Evolutionary conservation across 92 coral and sea anemone species (phyloP).

Genomic region (Virgularia gustaviana): DNA sequence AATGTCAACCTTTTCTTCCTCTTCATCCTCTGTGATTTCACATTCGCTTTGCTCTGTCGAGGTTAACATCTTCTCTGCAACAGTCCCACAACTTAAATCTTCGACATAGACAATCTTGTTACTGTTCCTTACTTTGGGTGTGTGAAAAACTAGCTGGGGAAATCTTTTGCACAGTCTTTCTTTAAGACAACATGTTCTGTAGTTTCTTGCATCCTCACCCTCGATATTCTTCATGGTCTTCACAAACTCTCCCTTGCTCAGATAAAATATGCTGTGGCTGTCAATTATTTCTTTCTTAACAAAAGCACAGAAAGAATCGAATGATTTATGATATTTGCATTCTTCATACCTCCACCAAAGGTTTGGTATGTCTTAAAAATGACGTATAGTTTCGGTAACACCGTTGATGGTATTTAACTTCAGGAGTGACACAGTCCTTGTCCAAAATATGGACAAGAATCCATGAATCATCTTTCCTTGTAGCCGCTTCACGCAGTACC

Average conservation of each 20-base stretch:
- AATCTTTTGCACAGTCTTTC: slow-evolving; percentile 37
- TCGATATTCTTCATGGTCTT: slow-evolving; percentile 33
- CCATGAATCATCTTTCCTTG: slow-evolving; percentile 33
- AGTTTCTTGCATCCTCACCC: slow-evolving; percentile 41
- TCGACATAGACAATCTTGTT: slow-evolving; percentile 48
- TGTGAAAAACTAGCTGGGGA: slow-evolving; percentile 53
- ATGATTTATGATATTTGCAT: neutral
- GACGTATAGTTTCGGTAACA: neutral
- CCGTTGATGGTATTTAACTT: slow-evolving; percentile 45
- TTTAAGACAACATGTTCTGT: slow-evolving; percentile 40
- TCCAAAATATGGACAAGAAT: slow-evolving; percentile 50
- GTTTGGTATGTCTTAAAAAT: neutral
- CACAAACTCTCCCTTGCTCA: slow-evolving; percentile 28
- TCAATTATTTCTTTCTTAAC: neutral
- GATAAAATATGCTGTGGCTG: slow-evolving; percentile 19
- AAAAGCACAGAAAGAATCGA: neutral
- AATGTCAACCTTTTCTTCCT: slow-evolving; percentile 2
- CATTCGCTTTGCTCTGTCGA: no score
- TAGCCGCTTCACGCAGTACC: slow-evolving; percentile 47
- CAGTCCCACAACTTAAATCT: slow-evolving; percentile 21
- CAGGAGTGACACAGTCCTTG: slow-evolving; percentile 49
- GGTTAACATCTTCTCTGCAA: slow-evolving; percentile 32
- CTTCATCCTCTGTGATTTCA: slow-evolving; percentile 18
- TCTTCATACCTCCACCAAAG: neutral
- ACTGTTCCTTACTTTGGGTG: slow-evolving; percentile 41